phyloP scores from a whole-genome alignment of 2,113 vertebrate genomes.

The Semicossyphus pulcher region DNA sequence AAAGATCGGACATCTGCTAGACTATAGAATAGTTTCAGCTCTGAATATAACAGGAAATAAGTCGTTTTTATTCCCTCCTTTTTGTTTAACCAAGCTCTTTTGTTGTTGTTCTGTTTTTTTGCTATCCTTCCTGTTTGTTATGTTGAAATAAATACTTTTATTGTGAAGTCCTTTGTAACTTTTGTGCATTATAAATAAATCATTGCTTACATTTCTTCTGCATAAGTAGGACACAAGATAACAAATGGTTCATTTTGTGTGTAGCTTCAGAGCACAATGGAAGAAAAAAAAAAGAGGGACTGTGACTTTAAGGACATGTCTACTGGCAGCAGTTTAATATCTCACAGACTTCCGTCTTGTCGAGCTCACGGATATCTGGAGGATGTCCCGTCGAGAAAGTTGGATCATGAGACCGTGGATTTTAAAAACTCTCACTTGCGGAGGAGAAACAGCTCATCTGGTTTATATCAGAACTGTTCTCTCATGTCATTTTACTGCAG shows the following conservation, averaged over 20 bases:
- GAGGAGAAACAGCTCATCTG: neutral
- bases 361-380: too few species aligned
- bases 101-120: neutral
- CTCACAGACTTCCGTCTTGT: too few species aligned
- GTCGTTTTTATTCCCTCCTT: neutral
- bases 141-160: slow-evolving; percentile 2
- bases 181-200: neutral
- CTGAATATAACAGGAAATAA: neutral
- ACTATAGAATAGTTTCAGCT: neutral
- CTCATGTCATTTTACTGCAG: neutral
- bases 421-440: neutral
- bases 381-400: neutral
- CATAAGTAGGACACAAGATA: neutral
- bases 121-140: neutral
- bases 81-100: neutral
- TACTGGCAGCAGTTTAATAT: slow-evolving; percentile 3
- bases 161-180: neutral
- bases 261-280: neutral
- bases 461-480: neutral
- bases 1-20: neutral
- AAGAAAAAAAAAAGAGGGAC: neutral
- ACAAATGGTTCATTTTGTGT: neutral
- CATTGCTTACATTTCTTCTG: neutral
- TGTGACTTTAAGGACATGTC: slow-evolving; percentile 1
- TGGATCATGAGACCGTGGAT: neutral